phyloP scores from a whole-genome alignment of 2,888 invertebrate species.

The Cinara cedri region DNA sequence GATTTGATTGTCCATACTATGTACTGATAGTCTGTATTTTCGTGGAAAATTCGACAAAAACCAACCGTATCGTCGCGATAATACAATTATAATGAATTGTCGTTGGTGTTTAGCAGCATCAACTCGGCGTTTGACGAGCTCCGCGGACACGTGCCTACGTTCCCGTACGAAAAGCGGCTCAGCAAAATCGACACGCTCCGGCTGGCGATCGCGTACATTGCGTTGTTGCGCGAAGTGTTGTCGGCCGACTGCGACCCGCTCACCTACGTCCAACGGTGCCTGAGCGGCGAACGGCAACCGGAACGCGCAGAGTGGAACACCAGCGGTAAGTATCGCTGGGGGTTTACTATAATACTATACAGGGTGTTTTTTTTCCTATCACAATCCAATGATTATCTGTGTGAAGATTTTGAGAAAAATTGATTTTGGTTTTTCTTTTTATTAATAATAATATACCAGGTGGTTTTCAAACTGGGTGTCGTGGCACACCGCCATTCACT shows the following conservation, averaged over 20 bases:
- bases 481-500: too few species aligned
- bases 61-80: too few species aligned
- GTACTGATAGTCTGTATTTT: too few species aligned
- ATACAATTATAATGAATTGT: slow-evolving; percentile 58
- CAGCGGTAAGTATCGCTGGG: slow-evolving; percentile 73
- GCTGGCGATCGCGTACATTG: slow-evolving; percentile 96
- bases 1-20: too few species aligned
- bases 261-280: slow-evolving; percentile 90
- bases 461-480: too few species aligned
- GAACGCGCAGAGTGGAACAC: slow-evolving; percentile 95
- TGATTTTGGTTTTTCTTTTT: too few species aligned
- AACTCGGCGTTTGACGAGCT: slow-evolving; percentile 99
- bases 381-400: too few species aligned
- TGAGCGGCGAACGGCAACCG: slow-evolving; percentile 82
- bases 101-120: slow-evolving; percentile 84
- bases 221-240: slow-evolving; percentile 85
- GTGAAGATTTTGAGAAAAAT: too few species aligned
- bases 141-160: slow-evolving; percentile 96
- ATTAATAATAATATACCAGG: too few species aligned
- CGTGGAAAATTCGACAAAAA: too few species aligned
- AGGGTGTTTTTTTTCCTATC: too few species aligned
- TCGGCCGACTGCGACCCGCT: slow-evolving; percentile 89
- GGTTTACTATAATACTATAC: too few species aligned
- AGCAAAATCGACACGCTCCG: slow-evolving; percentile 98
- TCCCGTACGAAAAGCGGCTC: slow-evolving; percentile 96